phyloP scores from a whole-genome alignment of 2,113 vertebrate genomes.

The Halichoerus grypus region DNA sequence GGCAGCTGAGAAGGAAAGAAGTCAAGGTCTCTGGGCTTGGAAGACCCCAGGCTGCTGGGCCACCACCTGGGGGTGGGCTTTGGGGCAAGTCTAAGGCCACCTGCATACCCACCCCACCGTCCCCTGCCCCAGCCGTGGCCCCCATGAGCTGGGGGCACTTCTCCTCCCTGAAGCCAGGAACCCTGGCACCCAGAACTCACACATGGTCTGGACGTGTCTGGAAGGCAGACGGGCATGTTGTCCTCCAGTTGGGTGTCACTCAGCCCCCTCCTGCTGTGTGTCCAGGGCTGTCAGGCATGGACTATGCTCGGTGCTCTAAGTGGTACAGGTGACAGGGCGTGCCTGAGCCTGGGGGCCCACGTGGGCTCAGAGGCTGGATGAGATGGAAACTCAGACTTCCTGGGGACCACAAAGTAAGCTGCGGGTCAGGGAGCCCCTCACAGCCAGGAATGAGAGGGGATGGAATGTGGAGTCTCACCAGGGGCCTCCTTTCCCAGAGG shows the following conservation, averaged over 20 bases:
- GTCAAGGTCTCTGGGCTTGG: neutral
- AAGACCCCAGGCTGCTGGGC: neutral
- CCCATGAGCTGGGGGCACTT: neutral
- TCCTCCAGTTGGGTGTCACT: neutral
- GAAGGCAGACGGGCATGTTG: neutral
- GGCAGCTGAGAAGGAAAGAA: neutral
- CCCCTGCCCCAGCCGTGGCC: neutral
- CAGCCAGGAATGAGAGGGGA: neutral
- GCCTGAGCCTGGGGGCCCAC: neutral
- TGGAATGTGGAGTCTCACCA: neutral
- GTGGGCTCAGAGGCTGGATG: neutral
- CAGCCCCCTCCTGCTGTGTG: neutral
- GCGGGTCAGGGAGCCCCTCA: neutral
- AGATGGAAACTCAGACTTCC: neutral
- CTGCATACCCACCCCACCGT: neutral
- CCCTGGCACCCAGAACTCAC: neutral
- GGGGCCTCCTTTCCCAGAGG: neutral
- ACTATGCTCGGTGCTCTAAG: neutral
- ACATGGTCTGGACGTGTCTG: neutral
- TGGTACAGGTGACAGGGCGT: fast-evolving
- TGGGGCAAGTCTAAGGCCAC: neutral
- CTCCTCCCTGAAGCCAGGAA: neutral
- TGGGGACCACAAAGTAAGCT: neutral
- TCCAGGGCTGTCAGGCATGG: neutral
- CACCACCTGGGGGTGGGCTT: too few relatives aligned